Percentiles rank a stretch among this genome's conserved stretches.
Conservation (phyloP, 2,113 vertebrate genomes). For the Sinocyclocheilus rhinocerous region DNA sequence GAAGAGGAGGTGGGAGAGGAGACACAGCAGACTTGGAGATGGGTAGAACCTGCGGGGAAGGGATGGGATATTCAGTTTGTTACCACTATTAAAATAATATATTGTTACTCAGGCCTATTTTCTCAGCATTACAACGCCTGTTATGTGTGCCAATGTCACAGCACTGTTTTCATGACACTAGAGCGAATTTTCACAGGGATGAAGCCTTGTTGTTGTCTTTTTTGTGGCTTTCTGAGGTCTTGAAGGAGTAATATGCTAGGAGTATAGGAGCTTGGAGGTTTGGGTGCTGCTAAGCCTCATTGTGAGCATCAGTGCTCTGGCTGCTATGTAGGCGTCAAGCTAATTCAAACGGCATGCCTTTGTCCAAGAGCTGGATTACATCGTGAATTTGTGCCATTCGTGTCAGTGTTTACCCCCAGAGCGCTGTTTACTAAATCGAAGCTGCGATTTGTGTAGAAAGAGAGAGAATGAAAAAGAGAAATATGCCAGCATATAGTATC, state of each 20-base stretch:
- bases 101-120: neutral
- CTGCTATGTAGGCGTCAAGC: constrained; percentile 21
- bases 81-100: neutral
- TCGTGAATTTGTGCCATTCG: constrained; percentile 37
- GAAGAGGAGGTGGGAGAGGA: too few species aligned
- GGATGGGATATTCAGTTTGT: neutral
- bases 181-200: neutral
- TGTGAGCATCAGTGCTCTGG: constrained; percentile 33
- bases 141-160: neutral
- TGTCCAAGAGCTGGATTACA: constrained; percentile 40
- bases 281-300: constrained; percentile 33
- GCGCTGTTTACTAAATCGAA: constrained; percentile 45
- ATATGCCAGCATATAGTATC: constrained; percentile 5
- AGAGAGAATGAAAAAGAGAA: neutral
- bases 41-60: too few species aligned
- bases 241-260: neutral
- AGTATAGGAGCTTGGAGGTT: neutral
- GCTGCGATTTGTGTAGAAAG: neutral
- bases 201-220: neutral
- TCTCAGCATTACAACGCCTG: neutral
- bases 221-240: neutral
- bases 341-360: constrained; percentile 53
- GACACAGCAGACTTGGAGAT: too few species aligned
- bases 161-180: neutral
- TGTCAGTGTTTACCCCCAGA: constrained; percentile 50